Conservation (phyloP, 2,888 invertebrate species). For the Heliconius sara region DNA sequence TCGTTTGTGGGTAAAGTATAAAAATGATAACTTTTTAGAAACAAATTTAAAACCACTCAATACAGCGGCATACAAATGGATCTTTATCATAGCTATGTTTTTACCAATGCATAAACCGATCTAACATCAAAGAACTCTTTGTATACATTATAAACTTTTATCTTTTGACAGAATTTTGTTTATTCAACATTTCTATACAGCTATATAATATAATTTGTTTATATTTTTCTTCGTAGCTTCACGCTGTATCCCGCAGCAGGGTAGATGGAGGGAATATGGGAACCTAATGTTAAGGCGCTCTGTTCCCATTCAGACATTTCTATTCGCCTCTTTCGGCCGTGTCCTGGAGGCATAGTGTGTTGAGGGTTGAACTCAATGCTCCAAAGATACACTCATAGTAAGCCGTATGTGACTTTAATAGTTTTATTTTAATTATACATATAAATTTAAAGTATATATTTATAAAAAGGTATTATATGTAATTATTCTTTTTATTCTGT, state of each 20-base stretch:
- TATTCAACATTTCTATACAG: background rate
- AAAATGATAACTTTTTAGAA: background rate
- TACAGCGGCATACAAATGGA: background rate
- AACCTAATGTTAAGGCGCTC: background rate
- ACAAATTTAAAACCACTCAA: conserved; percentile 15
- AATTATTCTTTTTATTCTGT: too few relatives aligned
- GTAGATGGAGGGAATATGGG: background rate
- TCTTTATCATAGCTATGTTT: conserved; percentile 14
- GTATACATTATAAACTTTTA: conserved; percentile 10
- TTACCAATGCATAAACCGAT: conserved; percentile 12
- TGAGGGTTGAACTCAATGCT: background rate
- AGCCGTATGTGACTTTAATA: too few relatives aligned
- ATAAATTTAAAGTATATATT: too few relatives aligned
- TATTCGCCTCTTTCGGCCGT: background rate
- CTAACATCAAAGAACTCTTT: conserved; percentile 22
- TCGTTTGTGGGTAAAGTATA: background rate
- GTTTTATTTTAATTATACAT: too few relatives aligned
- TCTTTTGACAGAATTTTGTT: conserved; percentile 21
- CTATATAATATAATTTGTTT: background rate
- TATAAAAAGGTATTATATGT: too few relatives aligned
- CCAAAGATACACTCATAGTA: too few relatives aligned
- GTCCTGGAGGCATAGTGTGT: background rate
- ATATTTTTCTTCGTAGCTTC: background rate
- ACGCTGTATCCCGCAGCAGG: background rate
- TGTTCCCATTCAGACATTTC: background rate